These are phyloP conservation scores for Nemotelus nigrinus DNA, from an alignment of 2,888 invertebrate species.

Conservation along the genomic window DNA sequence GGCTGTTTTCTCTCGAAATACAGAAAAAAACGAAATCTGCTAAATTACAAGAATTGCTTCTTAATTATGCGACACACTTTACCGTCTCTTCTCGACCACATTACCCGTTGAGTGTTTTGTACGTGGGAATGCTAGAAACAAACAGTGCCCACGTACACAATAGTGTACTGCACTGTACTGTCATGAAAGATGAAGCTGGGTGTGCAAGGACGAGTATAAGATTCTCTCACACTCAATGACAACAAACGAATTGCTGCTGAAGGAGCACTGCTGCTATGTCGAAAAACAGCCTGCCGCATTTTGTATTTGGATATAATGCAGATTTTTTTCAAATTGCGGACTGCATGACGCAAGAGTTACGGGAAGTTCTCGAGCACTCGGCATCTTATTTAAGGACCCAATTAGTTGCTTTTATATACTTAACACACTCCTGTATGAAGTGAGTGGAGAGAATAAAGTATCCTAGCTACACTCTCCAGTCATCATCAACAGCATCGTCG, in stretches of 20 bases:
- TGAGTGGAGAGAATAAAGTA: constrained; percentile 23
- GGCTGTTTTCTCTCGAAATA: constrained; percentile 9
- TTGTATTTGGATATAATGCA: constrained; percentile 27
- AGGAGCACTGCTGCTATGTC: neutral
- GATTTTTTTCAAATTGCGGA: neutral
- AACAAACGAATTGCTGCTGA: constrained; percentile 30
- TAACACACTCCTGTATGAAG: constrained; percentile 40
- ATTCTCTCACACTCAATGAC: constrained; percentile 13
- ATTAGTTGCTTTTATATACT: constrained; percentile 54
- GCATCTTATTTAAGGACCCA: constrained; percentile 54
- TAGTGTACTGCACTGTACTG: constrained; percentile 26
- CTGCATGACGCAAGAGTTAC: constrained; percentile 1
- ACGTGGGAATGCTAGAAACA: neutral
- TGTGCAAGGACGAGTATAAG: constrained; percentile 33
- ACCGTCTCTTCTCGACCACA: neutral
- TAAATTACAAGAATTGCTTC: constrained; percentile 45
- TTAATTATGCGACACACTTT: constrained; percentile 41
- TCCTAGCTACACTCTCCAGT: constrained; percentile 29
- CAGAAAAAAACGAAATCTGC: constrained; percentile 16
- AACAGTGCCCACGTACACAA: constrained; percentile 10
- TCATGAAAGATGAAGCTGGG: neutral
- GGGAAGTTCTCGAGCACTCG: constrained; percentile 37
- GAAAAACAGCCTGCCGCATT: constrained; percentile 13
- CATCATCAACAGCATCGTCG: constrained; percentile 29
- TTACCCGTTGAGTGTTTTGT: constrained; percentile 13